A percentile compares a stretch with the other conserved stretches of the same genome.
These are phyloP conservation scores for Argyrosomus japonicus DNA, from an alignment of 2,113 vertebrate species.

Conservation along the genomic window DNA sequence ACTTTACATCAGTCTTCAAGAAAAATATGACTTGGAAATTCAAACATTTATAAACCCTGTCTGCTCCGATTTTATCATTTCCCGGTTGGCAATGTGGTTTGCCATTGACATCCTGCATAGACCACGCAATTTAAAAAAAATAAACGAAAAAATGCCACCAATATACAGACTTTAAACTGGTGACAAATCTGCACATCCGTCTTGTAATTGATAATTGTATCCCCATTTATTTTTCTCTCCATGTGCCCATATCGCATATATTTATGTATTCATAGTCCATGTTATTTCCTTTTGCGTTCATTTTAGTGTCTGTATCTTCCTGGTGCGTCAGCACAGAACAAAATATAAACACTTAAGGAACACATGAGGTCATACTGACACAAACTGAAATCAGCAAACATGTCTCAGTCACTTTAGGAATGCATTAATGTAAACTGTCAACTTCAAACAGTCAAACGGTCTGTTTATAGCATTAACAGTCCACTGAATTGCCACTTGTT, in stretches of 20 bases:
- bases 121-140: not conserved
- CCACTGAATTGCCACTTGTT: not conserved
- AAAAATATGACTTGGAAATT: not conserved
- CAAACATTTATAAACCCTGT: constrained; percentile 3
- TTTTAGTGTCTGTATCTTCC: constrained; percentile 22
- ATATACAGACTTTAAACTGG: not conserved
- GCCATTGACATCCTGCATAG: not conserved
- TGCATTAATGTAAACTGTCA: not conserved
- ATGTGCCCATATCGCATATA: not conserved
- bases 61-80: not conserved
- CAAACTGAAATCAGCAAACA: not conserved
- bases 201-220: constrained; percentile 48
- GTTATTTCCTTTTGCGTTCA: constrained; percentile 34
- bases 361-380: constrained; percentile 4
- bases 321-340: constrained; percentile 25
- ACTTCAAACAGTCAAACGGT: not conserved
- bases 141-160: not conserved
- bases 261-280: not conserved
- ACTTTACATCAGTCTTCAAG: not conserved
- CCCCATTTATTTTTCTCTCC: not conserved
- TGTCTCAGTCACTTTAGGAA: constrained; percentile 9
- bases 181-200: not conserved
- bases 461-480: not conserved
- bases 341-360: constrained; percentile 24
- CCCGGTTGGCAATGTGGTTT: constrained; percentile 20